Evolutionary conservation across 2,797 vertebrate species (phyloP), one percentile per base, ranked within the genome.

Genomic region (Rhinella marina): DNA sequence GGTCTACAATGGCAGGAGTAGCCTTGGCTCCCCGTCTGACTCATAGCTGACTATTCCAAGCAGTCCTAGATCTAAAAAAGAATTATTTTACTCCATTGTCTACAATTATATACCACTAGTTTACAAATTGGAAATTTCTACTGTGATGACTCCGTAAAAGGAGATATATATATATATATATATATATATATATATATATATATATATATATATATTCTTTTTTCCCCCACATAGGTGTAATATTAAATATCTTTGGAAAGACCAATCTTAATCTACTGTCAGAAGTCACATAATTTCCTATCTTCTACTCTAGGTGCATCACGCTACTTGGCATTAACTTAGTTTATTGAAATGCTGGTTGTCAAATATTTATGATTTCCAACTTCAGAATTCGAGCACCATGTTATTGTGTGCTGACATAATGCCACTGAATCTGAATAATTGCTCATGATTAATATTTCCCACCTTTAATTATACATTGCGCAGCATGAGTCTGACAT

Each of bases 381-480:
- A 23, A 25, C 56, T 59, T 79, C 2, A 29, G 27, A 27, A 66
- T 14, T 82, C 32, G 7, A 52, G 48, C 9, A n/a, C 62, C 13
- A 29, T 52, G 56, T 32, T 61, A 70, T 70, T 68, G 61, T 25
- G 62, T 19, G 62, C 21, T 83, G 64, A 57, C 81, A 83, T 56
- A 72, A 56, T 72, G 27, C 11, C 21, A 19, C 48, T 72, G 68
- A 70, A 83, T 32, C 52, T 7, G 4, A 29, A 57, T 56, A 82
- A 70, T 70, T 70, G 50, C 64, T 70, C 62, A 54, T 25, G 8
- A 21, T 72, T 83, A 57, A 21, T 70, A 83, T 72, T 72, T 68
- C 32, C 62, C 64, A 52, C 61, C 41, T 68, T 54, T 82, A 83
- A 83, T 83, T 83, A 82, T 82, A 70, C 19, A 54, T 29, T 25